Evolutionary conservation across 2,113 vertebrate genomes (phyloP), one percentile per base, ranked within the genome.

Genomic region (Poicephalus meyeri): DNA sequence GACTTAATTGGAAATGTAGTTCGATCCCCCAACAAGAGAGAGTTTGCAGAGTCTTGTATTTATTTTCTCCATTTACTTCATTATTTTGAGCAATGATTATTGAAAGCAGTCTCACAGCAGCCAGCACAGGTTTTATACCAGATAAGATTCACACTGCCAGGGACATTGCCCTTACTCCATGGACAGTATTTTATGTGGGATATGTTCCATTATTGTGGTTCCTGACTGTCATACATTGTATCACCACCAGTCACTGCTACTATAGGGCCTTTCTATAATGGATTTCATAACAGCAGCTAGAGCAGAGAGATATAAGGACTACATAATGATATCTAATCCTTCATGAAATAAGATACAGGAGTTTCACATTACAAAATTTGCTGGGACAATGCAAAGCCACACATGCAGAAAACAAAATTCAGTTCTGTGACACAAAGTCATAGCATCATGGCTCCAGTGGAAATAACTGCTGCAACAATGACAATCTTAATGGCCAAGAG

Each of bases 401-500:
- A 71, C 69, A 89, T 33, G 70, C 66, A 91, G 94, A 92, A 96
- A 96, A 88, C 35, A 94, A 88, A 92, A 80, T 77, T 80, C 64
- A 85, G 37, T 89, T 96, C 82, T 91, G 19, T 91, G 77, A 74
- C 83, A 79, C 77, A 86, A 77, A 88, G 92, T 88, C 87, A 60
- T 86, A 77, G 64, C 52, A 74, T 84, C 24, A 44, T 58, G 44
- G 70, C 58, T 64, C 42, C 76, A 63, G 39, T 68, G 64, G 68
- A 89, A 93, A 93, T 89, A 95, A 95, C 89, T 80, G 83, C 33
- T 74, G 47, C 56, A 93, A 47, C 9, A 14, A 89, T 68, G 72
- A 92, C 91, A 93, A 83, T 72, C 86, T 86, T 94, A 92, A 85
- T 58, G 89, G 56, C 56, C 63, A 74, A 44, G 53, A 95, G 35